phyloP scores from a whole-genome alignment of 2,797 vertebrate species.

The Myotis daubentonii region DNA sequence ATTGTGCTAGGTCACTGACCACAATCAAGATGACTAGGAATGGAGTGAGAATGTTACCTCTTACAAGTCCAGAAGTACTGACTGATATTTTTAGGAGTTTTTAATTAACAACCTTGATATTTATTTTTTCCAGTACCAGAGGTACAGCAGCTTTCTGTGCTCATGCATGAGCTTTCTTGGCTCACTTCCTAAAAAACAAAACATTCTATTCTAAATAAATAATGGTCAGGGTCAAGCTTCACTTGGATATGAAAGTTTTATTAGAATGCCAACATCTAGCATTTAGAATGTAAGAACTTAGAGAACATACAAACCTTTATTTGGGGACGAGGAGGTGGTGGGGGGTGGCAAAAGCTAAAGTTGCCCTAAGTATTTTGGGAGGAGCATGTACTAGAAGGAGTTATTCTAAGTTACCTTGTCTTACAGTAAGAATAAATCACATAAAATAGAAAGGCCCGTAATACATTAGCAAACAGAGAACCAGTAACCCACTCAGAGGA shows the following conservation, averaged over 20 bases:
- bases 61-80: background rate
- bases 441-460: background rate
- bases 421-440: background rate
- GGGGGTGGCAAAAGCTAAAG: background rate
- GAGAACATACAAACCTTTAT: background rate
- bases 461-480: background rate
- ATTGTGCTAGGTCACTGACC: background rate
- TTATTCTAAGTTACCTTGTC: background rate
- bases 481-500: background rate
- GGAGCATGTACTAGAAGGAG: background rate
- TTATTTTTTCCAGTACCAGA: background rate
- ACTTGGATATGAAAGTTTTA: background rate
- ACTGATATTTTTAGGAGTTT: background rate
- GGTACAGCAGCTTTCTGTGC: background rate
- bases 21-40: background rate
- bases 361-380: background rate
- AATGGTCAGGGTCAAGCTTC: background rate
- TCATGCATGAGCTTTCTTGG: background rate
- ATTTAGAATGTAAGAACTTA: background rate
- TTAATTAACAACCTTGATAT: background rate
- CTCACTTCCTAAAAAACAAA: background rate
- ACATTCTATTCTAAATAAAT: background rate
- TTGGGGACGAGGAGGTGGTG: fast-evolving
- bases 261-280: background rate
- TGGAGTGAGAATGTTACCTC: background rate